These are phyloP conservation scores for Tenualosa ilisha DNA, from an alignment of 2,797 vertebrate species.

Conservation along the genomic window DNA sequence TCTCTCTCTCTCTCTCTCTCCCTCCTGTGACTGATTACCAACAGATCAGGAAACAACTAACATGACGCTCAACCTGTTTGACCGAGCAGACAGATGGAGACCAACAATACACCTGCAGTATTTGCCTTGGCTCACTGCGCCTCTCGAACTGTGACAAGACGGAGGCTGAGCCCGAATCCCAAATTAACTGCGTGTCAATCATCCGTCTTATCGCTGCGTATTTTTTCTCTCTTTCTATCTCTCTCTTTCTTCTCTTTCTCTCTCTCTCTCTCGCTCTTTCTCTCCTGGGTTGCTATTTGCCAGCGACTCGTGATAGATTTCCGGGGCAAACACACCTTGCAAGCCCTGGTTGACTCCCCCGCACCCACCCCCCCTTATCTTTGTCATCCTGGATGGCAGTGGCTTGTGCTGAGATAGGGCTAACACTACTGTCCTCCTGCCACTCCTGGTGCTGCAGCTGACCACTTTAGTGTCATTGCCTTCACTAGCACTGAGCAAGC, in stretches of 20 bases:
- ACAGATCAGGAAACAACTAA: neutral
- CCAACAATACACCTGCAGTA: neutral
- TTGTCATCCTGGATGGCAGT: slow-evolving; percentile 35
- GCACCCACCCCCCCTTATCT: slow-evolving; percentile 37
- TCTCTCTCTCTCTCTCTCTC: neutral
- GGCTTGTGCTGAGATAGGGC: slow-evolving; percentile 38
- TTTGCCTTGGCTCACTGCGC: neutral
- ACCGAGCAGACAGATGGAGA: neutral
- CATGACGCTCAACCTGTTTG: neutral
- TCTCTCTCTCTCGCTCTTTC: slow-evolving; percentile 30
- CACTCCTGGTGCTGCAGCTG: neutral
- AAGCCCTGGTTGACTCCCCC: slow-evolving; percentile 32
- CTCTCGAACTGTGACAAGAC: slow-evolving; percentile 7
- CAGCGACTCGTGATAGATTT: slow-evolving; percentile 35
- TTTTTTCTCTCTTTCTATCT: slow-evolving; percentile 22
- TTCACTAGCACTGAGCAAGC: neutral
- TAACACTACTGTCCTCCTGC: slow-evolving; percentile 37
- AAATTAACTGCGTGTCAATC: neutral
- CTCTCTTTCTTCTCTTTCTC: slow-evolving; percentile 34
- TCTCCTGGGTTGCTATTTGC: slow-evolving; percentile 35
- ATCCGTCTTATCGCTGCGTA: slow-evolving; percentile 10
- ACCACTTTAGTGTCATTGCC: neutral
- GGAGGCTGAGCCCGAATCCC: neutral
- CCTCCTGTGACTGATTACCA: neutral
- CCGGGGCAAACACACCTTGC: slow-evolving; percentile 34